Conservation (phyloP, 2,888 invertebrate species). For the Rhamnusium bicolor region DNA sequence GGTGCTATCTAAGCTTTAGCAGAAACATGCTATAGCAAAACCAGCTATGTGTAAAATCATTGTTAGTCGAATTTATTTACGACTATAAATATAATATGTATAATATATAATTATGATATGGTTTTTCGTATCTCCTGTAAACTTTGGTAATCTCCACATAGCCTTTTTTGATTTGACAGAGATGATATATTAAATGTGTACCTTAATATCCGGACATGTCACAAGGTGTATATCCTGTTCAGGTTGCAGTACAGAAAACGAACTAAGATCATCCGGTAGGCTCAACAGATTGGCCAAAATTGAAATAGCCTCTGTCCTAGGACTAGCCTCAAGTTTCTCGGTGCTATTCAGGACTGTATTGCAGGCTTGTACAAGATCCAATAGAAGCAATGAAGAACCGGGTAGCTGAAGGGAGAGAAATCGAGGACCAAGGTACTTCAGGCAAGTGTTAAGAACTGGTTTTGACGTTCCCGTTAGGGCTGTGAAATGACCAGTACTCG, state of each 20-base stretch:
- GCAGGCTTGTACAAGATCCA: constrained; percentile 93
- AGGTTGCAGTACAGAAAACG: constrained; percentile 74
- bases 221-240: constrained; percentile 74
- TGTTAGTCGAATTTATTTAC: too few species aligned
- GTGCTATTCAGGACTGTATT: constrained; percentile 88
- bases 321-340: constrained; percentile 79
- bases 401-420: constrained; percentile 91
- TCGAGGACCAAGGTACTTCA: constrained; percentile 86
- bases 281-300: constrained; percentile 90
- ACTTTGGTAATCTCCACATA: too few species aligned
- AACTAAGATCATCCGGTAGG: constrained; percentile 80
- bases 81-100: too few species aligned
- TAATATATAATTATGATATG: too few species aligned
- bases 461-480: constrained; percentile 80
- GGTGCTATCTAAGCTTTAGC: too few species aligned
- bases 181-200: too few species aligned
- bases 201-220: constrained; percentile 85
- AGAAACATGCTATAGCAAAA: too few species aligned
- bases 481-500: constrained; percentile 53
- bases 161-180: too few species aligned
- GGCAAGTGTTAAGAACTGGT: constrained; percentile 83
- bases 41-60: too few species aligned
- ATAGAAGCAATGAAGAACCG: constrained; percentile 87
- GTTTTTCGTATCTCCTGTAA: too few species aligned
- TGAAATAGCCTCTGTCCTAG: constrained; percentile 92